These are phyloP conservation scores for Boulengeromyrus knoepffleri DNA, from an alignment of 2,113 vertebrate species.

Conservation along the genomic window DNA sequence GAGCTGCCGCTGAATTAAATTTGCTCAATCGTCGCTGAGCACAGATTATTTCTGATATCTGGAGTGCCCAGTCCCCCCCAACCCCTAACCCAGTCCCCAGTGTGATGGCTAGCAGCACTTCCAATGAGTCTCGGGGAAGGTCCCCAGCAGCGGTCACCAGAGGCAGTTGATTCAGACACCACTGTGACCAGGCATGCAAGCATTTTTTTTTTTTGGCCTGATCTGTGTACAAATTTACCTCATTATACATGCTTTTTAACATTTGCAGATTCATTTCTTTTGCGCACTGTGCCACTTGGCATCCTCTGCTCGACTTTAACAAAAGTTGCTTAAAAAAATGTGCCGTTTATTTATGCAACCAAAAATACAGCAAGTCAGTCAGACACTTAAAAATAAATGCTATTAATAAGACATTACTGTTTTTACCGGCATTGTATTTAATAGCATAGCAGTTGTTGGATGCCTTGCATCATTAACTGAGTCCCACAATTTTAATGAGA, in stretches of 20 bases:
- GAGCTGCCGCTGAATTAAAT: constrained; percentile 36
- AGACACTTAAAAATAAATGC: neutral
- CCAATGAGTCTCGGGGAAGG: neutral
- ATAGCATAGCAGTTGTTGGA: neutral
- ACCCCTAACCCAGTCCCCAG: neutral
- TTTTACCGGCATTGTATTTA: constrained; percentile 4
- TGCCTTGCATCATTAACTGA: neutral
- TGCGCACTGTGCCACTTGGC: neutral
- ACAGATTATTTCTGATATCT: constrained; percentile 31
- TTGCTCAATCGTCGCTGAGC: constrained; percentile 33
- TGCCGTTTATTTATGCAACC: neutral
- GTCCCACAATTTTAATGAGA: constrained; percentile 3
- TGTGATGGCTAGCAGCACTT: neutral
- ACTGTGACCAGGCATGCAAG: neutral
- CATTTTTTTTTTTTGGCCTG: neutral
- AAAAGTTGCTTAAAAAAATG: neutral
- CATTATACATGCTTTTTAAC: neutral
- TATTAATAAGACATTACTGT: constrained; percentile 8
- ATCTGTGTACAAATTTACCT: neutral
- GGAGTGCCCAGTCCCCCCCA: neutral
- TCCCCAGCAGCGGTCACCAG: neutral
- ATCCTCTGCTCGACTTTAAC: neutral
- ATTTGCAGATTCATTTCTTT: neutral
- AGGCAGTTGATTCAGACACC: neutral
- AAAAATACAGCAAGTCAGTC: neutral